Evolutionary conservation across 2,888 invertebrate genomes (phyloP).

Genomic region (Diploptera punctata): DNA sequence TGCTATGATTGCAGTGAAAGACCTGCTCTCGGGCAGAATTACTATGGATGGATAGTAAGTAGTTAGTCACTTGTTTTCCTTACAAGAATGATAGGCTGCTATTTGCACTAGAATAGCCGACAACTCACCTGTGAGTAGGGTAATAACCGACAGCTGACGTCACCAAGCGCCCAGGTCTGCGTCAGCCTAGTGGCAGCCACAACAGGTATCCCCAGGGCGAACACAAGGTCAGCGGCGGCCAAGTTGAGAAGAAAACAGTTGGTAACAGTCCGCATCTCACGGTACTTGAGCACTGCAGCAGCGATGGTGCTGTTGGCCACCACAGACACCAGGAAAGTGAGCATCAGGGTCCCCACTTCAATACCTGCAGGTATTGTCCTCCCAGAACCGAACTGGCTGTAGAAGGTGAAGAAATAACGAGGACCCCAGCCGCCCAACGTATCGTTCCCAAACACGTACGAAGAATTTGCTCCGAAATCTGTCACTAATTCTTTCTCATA

Average conservation of each 20-base stretch:
- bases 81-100: too few relatives aligned
- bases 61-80: too few relatives aligned
- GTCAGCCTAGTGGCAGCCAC: conserved; percentile 60
- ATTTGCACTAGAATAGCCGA: too few relatives aligned
- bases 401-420: conserved; percentile 63
- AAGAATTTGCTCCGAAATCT: conserved; percentile 52
- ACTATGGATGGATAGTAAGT: too few relatives aligned
- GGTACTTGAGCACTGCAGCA: conserved; percentile 57
- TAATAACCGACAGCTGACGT: conserved; percentile 58
- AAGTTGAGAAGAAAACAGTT: conserved; percentile 64
- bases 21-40: too few relatives aligned
- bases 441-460: conserved; percentile 60
- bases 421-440: conserved; percentile 58
- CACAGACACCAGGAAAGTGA: conserved; percentile 58
- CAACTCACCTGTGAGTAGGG: conserved; percentile 62
- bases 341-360: conserved; percentile 56
- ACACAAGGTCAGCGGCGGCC: conserved; percentile 69
- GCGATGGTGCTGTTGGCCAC: conserved; percentile 61
- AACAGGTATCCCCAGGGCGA: conserved; percentile 61
- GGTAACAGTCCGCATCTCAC: conserved; percentile 63
- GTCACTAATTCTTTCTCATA: not conserved
- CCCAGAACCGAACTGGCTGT: conserved; percentile 59
- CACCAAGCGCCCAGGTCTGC: conserved; percentile 60
- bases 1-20: too few relatives aligned
- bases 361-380: conserved; percentile 52